Base-by-base conservation (phyloP, 2,113 vertebrate genomes). In the Nyctereutes procyonoides region DNA sequence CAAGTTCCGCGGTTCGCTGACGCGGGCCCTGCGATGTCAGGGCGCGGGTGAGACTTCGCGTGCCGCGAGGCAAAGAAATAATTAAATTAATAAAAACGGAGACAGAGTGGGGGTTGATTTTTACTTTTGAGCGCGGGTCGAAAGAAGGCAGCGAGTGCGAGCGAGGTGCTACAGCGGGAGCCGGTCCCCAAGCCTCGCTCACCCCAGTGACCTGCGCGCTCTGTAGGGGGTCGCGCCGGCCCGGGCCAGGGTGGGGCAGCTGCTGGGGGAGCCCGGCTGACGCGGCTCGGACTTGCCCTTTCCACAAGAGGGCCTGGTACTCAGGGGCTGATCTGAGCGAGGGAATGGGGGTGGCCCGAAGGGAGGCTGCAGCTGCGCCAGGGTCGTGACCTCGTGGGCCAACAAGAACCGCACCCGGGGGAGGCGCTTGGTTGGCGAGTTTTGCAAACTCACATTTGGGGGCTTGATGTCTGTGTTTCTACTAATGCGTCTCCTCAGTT, bases 391-490 rank as follows among this genome's bases (percentile, higher is more conserved):
- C 98, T 95, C 30, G 1, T 2, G 32, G 83, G 74, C 35, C 43
- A 4, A 60, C 79, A 67, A 48, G 90, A 96, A 56, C 55, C 26
- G 74, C 80, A 65, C 86, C 56, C 65, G 5, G 55, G 87, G 65
- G 88, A 95, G 80, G 77, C 11, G 5, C 77, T 51, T 26, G 77
- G 86, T 51, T 26, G 77, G 86, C 22, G 19, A 38, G 24, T 88
- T 51, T 43, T 60, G 60, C 77, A 74, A 53, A 98, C 98, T 98
- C 93, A 88, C 98, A 96, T 98, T 98, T 96, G 98, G 98, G 98
- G 98, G 98, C 99, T 99, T 98, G 99, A 99, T 99, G 79, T 19
- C 71, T 19, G 60, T 32, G 38, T 88, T 87, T 38, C 19, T 80
- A n/a, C 48, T 28, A 55, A 24, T 4, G 10, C 0, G 22, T 28